These are phyloP conservation scores for Zaprionus ornatus DNA, from an alignment of 1,140 invertebrate species.

Conservation along the genomic window DNA sequence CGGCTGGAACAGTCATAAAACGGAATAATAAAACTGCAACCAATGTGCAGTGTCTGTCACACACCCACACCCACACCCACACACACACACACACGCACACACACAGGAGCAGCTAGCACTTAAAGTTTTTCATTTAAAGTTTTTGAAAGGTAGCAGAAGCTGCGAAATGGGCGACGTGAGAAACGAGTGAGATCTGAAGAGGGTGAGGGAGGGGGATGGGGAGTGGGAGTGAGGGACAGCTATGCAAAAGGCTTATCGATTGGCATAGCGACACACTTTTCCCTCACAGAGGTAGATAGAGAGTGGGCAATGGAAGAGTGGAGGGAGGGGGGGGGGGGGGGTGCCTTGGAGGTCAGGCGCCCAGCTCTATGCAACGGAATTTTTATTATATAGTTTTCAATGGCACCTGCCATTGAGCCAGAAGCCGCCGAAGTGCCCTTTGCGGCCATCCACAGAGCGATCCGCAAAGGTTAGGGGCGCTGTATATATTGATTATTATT, in stretches of 20 bases:
- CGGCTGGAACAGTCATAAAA: neutral
- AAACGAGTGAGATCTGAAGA: neutral
- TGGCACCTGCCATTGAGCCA: constrained; percentile 47
- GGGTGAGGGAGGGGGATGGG: neutral
- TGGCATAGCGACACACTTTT: constrained; percentile 56
- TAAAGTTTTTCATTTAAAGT: constrained; percentile 82
- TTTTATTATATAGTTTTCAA: constrained; percentile 75
- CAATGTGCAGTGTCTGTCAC: constrained; percentile 33
- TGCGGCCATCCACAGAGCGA: constrained; percentile 9
- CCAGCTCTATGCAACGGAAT: constrained; percentile 64
- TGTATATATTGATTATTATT: constrained; percentile 75
- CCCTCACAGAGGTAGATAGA: neutral
- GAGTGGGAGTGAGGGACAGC: constrained; percentile 7
- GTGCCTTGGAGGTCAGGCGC: constrained; percentile 20
- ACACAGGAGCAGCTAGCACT: constrained; percentile 51
- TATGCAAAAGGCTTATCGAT: constrained; percentile 76
- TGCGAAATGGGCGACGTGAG: neutral
- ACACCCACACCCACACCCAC: neutral
- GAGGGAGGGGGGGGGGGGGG: neutral
- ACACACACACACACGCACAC: constrained; percentile 10
- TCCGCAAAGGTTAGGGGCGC: constrained; percentile 64
- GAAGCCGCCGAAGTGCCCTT: constrained; percentile 38
- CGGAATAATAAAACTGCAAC: constrained; percentile 11
- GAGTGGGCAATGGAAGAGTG: neutral
- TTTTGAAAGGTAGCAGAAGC: constrained; percentile 56